These are phyloP conservation scores for Pelecanoides urinatrix DNA, from an alignment of 2,113 vertebrate genomes.

Conservation along the genomic window DNA sequence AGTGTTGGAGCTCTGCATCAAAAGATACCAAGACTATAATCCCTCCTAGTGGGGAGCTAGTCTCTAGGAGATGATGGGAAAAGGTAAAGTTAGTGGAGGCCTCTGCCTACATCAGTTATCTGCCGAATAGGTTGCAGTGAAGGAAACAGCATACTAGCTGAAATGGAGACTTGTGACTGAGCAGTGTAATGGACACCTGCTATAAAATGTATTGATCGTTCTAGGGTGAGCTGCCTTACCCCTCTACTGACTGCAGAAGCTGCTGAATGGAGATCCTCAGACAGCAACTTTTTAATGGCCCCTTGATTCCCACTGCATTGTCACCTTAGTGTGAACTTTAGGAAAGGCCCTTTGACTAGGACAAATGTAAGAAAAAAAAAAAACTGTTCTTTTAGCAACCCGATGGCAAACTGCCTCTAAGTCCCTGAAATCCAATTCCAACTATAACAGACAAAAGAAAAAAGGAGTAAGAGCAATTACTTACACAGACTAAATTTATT, in stretches of 20 bases:
- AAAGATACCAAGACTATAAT: neutral
- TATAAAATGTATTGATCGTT: neutral
- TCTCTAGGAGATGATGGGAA: neutral
- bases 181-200: neutral
- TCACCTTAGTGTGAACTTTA: neutral
- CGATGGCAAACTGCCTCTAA: neutral
- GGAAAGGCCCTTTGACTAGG: neutral
- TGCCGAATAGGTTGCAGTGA: neutral
- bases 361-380: neutral
- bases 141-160: neutral
- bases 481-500: neutral
- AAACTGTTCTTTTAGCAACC: neutral
- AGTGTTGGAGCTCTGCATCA: neutral
- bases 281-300: neutral
- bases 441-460: neutral
- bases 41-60: neutral
- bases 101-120: neutral
- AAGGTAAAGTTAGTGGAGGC: neutral
- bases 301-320: neutral
- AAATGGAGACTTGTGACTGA: neutral
- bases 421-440: neutral
- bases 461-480: neutral
- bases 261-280: neutral
- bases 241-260: neutral
- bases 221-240: neutral